Evolutionary conservation across 2,888 invertebrate species (phyloP), one percentile per base, ranked within the genome.

Genomic region (Lordiphosa fenestrarum): DNA sequence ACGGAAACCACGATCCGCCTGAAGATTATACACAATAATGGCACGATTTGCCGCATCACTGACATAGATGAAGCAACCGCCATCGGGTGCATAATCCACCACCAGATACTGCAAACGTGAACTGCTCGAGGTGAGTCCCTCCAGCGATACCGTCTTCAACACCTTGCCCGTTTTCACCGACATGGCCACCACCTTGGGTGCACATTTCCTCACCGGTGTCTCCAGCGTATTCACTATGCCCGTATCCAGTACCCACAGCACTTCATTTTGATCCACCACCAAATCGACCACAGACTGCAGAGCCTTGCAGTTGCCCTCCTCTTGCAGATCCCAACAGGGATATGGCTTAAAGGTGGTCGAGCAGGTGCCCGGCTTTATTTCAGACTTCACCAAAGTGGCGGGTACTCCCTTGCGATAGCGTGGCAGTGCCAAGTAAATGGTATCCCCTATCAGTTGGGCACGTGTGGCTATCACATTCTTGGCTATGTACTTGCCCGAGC

Each of bases 231-330:
- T 93, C 0, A 94, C 91, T 41, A 94, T 91, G 10, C 95, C 95
- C 9, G 91, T 91, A 82, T 95, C 95, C 62, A 95, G 88, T 0
- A 93, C 91, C 95, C 95, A 95, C 6, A 95, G 90, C 63, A 93
- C 92, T 44, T 93, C 92, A 86, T 94, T 91, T 38, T 87, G 88
- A 69, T 93, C 93, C 23, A 92, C 86, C 84, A 91, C 89, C 50
- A 94, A 88, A 80, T 95, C 95, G 0, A 95, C 92, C 1, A 92
- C 94, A 52, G 93, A 94, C 76, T 95, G 94, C 13, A 95, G 88
- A 0, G 92, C 92, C 33, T 91, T 90, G 80, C 91, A 93, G 88
- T 92, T 93, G 55, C 91, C 92, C 69, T 92, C 91, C 73, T 93
- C 92, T 81, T 94, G 94, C 53, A 92, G 88, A 2, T 91, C 90